Evolutionary conservation across 1,140 invertebrate genomes (phyloP), one percentile per base, ranked within the genome.

Genomic region (Sycophaga agraensis): DNA sequence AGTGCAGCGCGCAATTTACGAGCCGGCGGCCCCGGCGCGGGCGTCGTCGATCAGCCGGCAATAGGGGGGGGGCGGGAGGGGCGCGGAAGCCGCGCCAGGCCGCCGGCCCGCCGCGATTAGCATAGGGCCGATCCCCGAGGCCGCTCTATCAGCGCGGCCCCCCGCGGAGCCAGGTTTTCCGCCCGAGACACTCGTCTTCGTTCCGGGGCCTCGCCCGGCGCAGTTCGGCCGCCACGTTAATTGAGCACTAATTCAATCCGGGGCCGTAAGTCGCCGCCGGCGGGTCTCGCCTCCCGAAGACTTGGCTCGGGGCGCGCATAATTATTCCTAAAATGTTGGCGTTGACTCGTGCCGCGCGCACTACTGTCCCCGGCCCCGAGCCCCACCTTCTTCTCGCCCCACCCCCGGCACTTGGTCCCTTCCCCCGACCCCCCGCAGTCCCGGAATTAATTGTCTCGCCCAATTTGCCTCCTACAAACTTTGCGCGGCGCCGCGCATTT

Each of bases 221-320:
- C 21, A 55, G 24, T 42, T 56, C 39, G 28, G 54, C 43, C 6
- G 11, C 14, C 35, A 43, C 57, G 46, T 59, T 59, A 59, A 59
- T 59, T 50, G 57, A 59, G 57, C 46, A 46, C 46, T 59, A 50
- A 59, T 59, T 59, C 57, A 59, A 59, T 59, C 57, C 35, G 1
- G 24, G 34, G 7, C 17, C 42, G 54, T 56, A 56, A n/a, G 42
- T 56, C 24, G n/a, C 22, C 39, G 35, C 14, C 1, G 34, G 34
- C 39, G 35, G 19, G 17, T 19, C 22, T 17, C 37, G 43, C 19
- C 24, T 22, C 16, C 22, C 42, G n/a, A 17, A 21, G 45, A 9
- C 11, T 50, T 31, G 17, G 35, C 46, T 40, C 35, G 24, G 19
- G 46, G 31, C 42, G 57, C 37, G 26, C 46, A 50, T 59, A 59